Evolutionary conservation across 2,888 invertebrate genomes (phyloP), one percentile per base, ranked within the genome.

Genomic region (Dryocosmus kuriphilus): DNA sequence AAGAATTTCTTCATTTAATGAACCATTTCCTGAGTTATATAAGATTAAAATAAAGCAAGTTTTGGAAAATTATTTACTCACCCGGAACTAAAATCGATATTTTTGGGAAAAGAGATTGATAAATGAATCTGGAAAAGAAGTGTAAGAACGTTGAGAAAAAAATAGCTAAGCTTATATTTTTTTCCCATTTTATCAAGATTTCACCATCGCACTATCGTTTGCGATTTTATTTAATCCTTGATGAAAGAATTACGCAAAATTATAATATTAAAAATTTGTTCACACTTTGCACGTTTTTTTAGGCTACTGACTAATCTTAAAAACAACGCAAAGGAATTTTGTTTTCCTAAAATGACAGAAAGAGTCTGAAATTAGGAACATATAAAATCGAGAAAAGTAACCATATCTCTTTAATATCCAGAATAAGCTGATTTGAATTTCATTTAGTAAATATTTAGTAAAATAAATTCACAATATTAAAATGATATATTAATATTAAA

Each of bases 151-250:
- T 84, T 57, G 16, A 83, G 22, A 46, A 74, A 38, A 11, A 79
- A 74, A 61, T 57, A 82, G 51, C 75, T 46, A n/a, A 62, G 74
- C n/a, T 65, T 80, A 57, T 79, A 81, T 79, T 74, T 80, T 78
- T 71, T 67, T 80, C 55, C 83, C 87, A 86, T 86, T 51, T 27
- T 80, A 76, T 81, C 60, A 79, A 62, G 71, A 65, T 60, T 19
- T 24, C 6, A 41, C 63, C 82, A 79, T 82, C 38, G 27, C 61
- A 71, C 9, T 71, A 9, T 51, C 9, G 7, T 71, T 51, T 30
- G 19, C 30, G 7, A 27, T 19, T 51, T 51, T 67, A n/a, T 46
- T 51, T n/a, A 6, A 30, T 30, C 5, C 27, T 46, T 30, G 11
- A 51, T 1, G n/a, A 2, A 71, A 41, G 19, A 71, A 71, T 51